A percentile compares a stretch with the other conserved stretches of the same genome.
These are phyloP conservation scores for Ephydatia muelleri DNA, from an alignment of 37 sponge, comb jelly and placozoan genomes.

Conservation along the genomic window DNA sequence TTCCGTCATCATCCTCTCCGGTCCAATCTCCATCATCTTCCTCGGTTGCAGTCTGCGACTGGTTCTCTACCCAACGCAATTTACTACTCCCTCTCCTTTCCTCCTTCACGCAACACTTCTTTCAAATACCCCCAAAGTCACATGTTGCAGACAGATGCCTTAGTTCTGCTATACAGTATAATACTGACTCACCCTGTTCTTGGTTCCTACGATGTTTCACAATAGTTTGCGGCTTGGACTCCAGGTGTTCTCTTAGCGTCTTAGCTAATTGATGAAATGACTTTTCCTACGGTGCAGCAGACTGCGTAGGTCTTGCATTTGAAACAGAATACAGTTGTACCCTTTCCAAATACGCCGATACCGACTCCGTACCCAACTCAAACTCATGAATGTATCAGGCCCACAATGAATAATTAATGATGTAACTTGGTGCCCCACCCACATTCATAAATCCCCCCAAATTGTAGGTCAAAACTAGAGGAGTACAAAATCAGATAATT, in stretches of 20 bases:
- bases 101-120: constrained; percentile 26
- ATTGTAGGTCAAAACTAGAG: no score
- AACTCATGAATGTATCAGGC: constrained; percentile 33
- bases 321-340: constrained; percentile 27
- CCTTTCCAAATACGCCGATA: constrained; percentile 31
- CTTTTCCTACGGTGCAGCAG: constrained; percentile 34
- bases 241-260: constrained; percentile 24
- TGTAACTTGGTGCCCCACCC: no score
- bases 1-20: constrained; percentile 10
- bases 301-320: constrained; percentile 41
- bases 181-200: constrained; percentile 21
- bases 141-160: constrained; percentile 20
- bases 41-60: background rate
- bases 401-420: no score
- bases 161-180: constrained; percentile 33
- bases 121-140: constrained; percentile 24
- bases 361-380: constrained; percentile 3
- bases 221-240: constrained; percentile 26
- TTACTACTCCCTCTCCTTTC: background rate
- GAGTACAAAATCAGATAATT: no score
- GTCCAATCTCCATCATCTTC: background rate
- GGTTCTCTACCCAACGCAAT: background rate
- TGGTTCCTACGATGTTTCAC: constrained; percentile 16
- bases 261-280: background rate
- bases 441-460: no score